Percentiles rank a stretch among this genome's conserved stretches.
Conservation (phyloP, 2,113 vertebrate genomes). For the Passer domesticus region DNA sequence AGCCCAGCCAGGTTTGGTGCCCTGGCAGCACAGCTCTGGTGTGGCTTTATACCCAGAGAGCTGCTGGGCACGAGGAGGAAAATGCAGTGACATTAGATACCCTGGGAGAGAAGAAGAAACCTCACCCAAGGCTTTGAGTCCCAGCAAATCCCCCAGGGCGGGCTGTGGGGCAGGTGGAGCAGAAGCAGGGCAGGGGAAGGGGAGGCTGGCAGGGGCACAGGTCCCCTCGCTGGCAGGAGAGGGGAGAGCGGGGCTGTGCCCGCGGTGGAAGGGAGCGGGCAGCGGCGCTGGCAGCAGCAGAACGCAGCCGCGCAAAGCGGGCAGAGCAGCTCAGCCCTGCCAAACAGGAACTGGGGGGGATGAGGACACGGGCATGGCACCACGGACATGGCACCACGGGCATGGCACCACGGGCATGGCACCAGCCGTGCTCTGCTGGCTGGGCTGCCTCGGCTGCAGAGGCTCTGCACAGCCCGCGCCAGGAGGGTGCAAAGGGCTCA, state of each 20-base stretch:
- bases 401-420: neutral
- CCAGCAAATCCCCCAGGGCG: neutral
- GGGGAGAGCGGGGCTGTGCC: neutral
- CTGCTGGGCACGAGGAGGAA: accelerated
- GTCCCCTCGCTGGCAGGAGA: neutral
- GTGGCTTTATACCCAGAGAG: neutral
- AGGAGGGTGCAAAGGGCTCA: neutral
- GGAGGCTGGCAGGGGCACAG: neutral
- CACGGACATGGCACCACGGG: neutral
- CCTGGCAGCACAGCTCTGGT: neutral
- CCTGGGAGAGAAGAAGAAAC: neutral
- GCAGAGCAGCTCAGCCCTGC: neutral
- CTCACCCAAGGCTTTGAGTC: neutral
- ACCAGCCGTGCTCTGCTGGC: slow-evolving; percentile 11
- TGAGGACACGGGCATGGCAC: neutral
- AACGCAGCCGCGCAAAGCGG: neutral
- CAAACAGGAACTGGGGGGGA: neutral
- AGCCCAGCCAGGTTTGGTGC: neutral
- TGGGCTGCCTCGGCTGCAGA: neutral
- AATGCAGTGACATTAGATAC: neutral
- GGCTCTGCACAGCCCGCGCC: neutral
- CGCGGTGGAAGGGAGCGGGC: neutral
- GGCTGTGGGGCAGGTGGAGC: neutral
- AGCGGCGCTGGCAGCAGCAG: neutral
- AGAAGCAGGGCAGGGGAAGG: neutral